A percentile compares a stretch with the other conserved stretches of the same genome.
Evolutionary conservation across 2,888 invertebrate species (phyloP).

Genomic region (Idaea aversata): DNA sequence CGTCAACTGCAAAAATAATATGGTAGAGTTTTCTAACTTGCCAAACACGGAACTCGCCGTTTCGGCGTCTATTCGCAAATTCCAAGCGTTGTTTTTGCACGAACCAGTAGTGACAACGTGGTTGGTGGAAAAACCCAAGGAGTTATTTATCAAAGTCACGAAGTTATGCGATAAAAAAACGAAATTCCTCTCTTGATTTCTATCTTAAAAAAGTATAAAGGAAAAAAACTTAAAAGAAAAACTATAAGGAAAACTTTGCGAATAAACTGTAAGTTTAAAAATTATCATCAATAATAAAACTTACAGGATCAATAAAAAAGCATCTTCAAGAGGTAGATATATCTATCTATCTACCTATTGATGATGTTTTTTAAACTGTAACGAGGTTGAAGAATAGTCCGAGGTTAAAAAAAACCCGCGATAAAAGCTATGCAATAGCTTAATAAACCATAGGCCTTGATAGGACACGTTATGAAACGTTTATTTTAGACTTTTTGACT

Average conservation of each 20-base stretch:
- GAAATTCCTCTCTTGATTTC: not conserved
- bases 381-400: no score
- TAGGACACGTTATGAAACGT: no score
- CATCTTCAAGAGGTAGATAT: no score
- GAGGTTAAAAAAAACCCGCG: no score
- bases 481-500: no score
- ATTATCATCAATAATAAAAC: no score
- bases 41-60: conserved; percentile 43
- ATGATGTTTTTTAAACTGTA: no score
- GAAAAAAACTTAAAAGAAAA: not conserved
- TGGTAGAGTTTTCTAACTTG: conserved; percentile 6
- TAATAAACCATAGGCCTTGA: no score
- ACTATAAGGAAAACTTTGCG: not conserved
- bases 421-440: no score
- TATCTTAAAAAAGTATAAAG: not conserved
- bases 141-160: conserved; percentile 29
- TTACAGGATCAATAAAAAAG: no score
- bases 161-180: conserved; percentile 19
- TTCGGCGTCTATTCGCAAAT: conserved; percentile 31
- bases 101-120: conserved; percentile 40
- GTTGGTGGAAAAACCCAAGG: conserved; percentile 48
- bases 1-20: not conserved
- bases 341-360: no score
- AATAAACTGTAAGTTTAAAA: no score
- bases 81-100: conserved; percentile 48